These are phyloP conservation scores for Phycodurus eques DNA, from an alignment of 2,113 vertebrate genomes.

Conservation along the genomic window DNA sequence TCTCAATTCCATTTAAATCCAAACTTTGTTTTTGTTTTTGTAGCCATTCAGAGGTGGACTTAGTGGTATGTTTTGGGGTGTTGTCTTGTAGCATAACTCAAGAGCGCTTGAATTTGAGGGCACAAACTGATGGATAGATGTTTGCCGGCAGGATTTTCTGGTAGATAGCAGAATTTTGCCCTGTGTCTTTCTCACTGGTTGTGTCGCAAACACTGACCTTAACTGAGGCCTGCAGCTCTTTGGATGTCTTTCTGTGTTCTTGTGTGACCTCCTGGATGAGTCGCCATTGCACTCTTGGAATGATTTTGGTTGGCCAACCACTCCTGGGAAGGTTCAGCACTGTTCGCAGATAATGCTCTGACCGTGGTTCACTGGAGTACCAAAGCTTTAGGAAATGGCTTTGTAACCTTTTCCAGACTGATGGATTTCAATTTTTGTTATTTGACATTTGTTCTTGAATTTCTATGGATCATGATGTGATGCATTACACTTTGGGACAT, in stretches of 20 bases:
- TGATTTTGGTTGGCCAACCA: not conserved
- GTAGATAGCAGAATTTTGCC: not conserved
- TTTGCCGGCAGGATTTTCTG: not conserved
- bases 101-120: not conserved
- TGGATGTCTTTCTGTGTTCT: not conserved
- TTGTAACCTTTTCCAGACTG: too few relatives aligned
- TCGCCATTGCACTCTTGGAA: not conserved
- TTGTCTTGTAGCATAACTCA: not conserved
- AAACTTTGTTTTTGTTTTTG: not conserved
- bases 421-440: too few relatives aligned
- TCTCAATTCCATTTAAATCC: too few relatives aligned
- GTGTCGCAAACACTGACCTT: not conserved
- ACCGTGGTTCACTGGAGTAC: too few relatives aligned
- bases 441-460: too few relatives aligned
- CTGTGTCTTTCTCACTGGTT: not conserved
- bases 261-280: not conserved
- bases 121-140: not conserved
- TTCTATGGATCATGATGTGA: too few relatives aligned
- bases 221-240: not conserved
- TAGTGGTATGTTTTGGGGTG: not conserved
- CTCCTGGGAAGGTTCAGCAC: not conserved
- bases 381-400: too few relatives aligned
- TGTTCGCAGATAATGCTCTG: not conserved
- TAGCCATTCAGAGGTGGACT: not conserved
- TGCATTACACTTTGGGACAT: too few relatives aligned